Evolutionary conservation across 2,113 vertebrate genomes (phyloP), one percentile per base, ranked within the genome.

Genomic region (Oxygymnocypris stewartii): DNA sequence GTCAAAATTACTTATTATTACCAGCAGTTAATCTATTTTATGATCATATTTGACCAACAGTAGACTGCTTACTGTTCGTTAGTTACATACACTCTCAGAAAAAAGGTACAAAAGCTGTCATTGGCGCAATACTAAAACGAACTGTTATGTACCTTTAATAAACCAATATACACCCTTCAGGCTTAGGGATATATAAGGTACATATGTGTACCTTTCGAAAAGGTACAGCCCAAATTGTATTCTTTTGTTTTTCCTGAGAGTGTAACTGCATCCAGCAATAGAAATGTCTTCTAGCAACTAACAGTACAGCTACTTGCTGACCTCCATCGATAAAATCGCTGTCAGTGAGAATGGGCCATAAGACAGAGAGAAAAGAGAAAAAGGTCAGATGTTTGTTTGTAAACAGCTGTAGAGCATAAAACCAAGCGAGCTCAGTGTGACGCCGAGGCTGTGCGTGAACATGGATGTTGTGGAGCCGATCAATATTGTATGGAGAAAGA

Each of bases 321-420:
- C 25, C 47, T 77, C 47, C 75, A 77, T 77, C 44, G 13, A 51
- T 51, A 31, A 51, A 51, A 74, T 6, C 40, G 1, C 40, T 51
- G 44, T 77, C 75, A 49, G 25, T 2, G 14, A 9, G 75, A 77
- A 73, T 11, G 69, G 35, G 69, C 69, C 73, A 14, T 14, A 75
- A 75, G 73, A 71, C 2, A 61, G 3, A 77, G 73, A 88, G 73
- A 18, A 59, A 69, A 77, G 35, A 81, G 75, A 82, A 51, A 73
- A 44, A 75, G 14, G 25, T 82, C 61, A 85, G 82, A 71, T 82
- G 81, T 82, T 82, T 93, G 92, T 94, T 94, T 93, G 92, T 92
- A 93, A 92, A 94, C 92, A 92, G 59, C 84, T 47, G 84, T 84
- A 80, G 90, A 93, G 93, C 90, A 90, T 71, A 88, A 94, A 93